Evolutionary conservation across 2,888 invertebrate genomes (phyloP).

Genomic region (Clunio marinus): DNA sequence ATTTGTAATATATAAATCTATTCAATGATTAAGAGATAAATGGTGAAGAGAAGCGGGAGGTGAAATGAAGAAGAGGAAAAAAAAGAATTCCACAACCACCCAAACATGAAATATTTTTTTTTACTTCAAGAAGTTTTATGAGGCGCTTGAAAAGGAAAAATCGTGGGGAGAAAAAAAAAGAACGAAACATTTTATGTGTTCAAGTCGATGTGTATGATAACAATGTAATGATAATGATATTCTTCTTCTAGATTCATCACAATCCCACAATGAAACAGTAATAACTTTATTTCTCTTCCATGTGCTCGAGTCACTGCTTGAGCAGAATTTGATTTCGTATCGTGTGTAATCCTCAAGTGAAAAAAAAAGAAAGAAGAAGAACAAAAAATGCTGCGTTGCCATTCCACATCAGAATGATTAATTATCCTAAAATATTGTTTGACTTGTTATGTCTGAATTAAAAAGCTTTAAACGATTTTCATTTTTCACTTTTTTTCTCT

Average conservation of each 20-base stretch:
- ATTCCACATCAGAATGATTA: constrained; percentile 36
- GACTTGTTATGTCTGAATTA: constrained; percentile 40
- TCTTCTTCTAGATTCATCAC: constrained; percentile 9
- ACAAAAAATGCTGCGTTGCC: constrained; percentile 33
- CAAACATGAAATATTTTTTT: constrained; percentile 28
- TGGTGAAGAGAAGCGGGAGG: background rate
- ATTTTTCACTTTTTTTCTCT: constrained; percentile 29
- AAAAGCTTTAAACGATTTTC: constrained; percentile 37
- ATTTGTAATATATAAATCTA: constrained; percentile 37
- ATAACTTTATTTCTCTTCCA: constrained; percentile 2
- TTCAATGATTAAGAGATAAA: constrained; percentile 38
- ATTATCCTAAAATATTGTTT: constrained; percentile 39
- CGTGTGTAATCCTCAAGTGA: background rate
- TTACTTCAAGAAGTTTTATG: constrained; percentile 21
- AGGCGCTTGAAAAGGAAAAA: background rate
- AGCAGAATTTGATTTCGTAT: constrained; percentile 6
- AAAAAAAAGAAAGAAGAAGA: too few relatives aligned
- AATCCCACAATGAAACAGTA: constrained; percentile 15
- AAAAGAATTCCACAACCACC: background rate
- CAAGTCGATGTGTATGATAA: constrained; percentile 31
- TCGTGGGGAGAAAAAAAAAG: background rate
- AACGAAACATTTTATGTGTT: constrained; percentile 16
- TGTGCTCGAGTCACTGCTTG: constrained; percentile 1
- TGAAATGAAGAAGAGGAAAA: background rate
- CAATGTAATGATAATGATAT: constrained; percentile 35